phyloP scores from a whole-genome alignment of 2,113 vertebrate species.

The Xenotilapia longispinis region DNA sequence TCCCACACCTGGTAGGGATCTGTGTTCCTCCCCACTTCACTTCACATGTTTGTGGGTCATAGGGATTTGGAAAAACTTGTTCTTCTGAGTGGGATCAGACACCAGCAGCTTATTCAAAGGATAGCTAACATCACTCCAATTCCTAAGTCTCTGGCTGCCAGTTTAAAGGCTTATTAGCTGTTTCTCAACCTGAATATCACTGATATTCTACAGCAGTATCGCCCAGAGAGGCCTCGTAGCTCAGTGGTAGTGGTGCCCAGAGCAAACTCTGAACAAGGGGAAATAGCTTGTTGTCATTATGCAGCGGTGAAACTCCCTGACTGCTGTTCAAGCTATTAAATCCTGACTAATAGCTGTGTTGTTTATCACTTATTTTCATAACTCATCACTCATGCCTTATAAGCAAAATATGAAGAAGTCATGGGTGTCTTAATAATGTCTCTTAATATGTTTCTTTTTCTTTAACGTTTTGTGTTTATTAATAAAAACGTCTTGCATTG shows the following conservation, averaged over 20 bases:
- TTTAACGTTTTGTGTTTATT: neutral
- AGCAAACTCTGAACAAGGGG: neutral
- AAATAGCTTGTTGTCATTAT: neutral
- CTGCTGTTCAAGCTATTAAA: neutral
- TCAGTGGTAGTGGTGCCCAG: neutral
- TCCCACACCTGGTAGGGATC: constrained; percentile 83
- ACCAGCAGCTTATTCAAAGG: neutral
- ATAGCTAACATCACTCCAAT: neutral
- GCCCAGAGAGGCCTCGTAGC: neutral
- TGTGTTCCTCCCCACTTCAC: neutral
- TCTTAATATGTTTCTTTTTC: neutral
- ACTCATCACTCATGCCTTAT: neutral
- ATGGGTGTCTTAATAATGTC: neutral
- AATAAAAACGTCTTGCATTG: neutral
- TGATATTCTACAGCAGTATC: neutral
- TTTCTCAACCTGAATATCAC: neutral
- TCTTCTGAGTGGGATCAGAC: neutral
- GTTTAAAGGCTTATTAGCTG: neutral
- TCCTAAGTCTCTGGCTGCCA: neutral
- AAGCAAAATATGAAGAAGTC: neutral
- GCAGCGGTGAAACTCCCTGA: neutral
- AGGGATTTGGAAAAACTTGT: neutral
- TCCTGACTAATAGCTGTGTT: neutral
- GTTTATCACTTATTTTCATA: neutral
- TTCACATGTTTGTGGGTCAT: neutral